phyloP scores from a whole-genome alignment of 2,888 invertebrate genomes.

The Hirtodrosophila trivittata region DNA sequence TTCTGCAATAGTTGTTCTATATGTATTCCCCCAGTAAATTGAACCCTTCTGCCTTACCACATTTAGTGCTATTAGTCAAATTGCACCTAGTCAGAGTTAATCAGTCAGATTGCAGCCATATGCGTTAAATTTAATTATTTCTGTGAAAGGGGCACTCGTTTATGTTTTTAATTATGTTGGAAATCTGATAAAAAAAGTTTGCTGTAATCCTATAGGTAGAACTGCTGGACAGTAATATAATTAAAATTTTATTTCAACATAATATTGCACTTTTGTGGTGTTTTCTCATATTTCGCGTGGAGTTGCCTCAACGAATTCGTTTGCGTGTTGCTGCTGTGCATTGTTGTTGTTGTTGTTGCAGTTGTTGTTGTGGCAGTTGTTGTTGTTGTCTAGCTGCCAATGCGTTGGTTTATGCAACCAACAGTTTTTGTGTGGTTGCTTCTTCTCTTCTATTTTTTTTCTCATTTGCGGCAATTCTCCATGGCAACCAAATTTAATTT shows the following conservation, averaged over 20 bases:
- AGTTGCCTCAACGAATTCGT: constrained; percentile 22
- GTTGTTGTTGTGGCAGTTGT: constrained; percentile 20
- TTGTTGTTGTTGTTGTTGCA: constrained; percentile 10
- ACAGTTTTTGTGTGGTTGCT: constrained; percentile 22
- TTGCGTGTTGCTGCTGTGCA: constrained; percentile 46
- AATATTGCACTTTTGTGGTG: constrained; percentile 27
- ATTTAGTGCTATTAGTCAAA: too few species aligned
- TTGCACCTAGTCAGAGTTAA: too few species aligned
- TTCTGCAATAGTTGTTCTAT: too few species aligned
- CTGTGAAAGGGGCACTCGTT: too few species aligned
- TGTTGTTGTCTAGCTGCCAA: constrained; percentile 22
- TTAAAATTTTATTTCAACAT: constrained; percentile 30
- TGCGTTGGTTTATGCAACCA: constrained; percentile 61
- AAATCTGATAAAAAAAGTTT: too few species aligned
- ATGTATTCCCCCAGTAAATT: too few species aligned
- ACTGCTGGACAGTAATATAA: constrained; percentile 11
- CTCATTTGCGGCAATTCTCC: constrained; percentile 29
- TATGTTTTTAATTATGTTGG: too few species aligned
- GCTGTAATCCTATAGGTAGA: not conserved
- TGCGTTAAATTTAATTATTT: too few species aligned
- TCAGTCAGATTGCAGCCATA: too few species aligned
- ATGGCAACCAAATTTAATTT: constrained; percentile 30
- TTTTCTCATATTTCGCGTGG: constrained; percentile 33
- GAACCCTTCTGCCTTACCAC: too few species aligned
- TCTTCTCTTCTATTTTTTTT: constrained; percentile 42